phyloP scores from a whole-genome alignment of 2,113 vertebrate species.

The human region DNA sequence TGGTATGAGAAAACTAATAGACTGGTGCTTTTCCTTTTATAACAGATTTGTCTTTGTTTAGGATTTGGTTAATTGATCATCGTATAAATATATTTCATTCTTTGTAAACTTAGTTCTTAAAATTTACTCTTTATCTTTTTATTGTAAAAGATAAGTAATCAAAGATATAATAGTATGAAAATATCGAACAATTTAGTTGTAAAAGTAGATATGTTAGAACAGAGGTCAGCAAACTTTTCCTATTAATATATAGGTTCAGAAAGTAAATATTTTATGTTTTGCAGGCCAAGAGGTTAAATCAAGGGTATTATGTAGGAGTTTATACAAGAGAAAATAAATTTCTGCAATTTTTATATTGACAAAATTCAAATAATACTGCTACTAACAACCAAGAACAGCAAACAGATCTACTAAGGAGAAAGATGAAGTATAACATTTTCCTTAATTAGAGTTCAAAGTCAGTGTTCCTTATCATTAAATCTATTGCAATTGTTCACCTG shows the following conservation, averaged over 20 bases:
- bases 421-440: neutral
- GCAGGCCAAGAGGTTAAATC: neutral
- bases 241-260: neutral
- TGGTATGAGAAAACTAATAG: neutral
- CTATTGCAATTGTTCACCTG: neutral
- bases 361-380: neutral
- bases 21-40: neutral
- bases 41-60: neutral
- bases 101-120: neutral
- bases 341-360: neutral
- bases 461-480: neutral
- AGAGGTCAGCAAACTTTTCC: neutral
- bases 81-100: neutral
- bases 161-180: neutral
- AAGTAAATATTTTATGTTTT: neutral
- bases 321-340: neutral
- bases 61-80: neutral
- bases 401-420: neutral
- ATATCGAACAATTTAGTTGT: neutral
- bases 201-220: neutral
- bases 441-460: neutral
- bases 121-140: neutral
- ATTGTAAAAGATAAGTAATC: neutral
- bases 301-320: neutral
- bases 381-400: neutral